phyloP scores from a whole-genome alignment of 2,888 invertebrate species.

The Thyatira batis region DNA sequence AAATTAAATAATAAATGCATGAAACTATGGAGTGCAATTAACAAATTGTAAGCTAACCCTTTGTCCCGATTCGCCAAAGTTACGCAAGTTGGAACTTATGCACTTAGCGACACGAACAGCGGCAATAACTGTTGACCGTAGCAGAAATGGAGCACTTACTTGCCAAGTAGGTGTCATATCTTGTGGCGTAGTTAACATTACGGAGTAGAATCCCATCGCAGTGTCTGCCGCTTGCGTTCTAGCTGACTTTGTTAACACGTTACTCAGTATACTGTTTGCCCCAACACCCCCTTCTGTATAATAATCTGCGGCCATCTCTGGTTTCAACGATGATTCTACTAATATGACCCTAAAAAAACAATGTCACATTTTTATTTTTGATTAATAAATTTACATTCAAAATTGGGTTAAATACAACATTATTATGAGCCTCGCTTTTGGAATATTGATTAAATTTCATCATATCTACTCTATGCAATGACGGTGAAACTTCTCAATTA shows the following conservation, averaged over 20 bases:
- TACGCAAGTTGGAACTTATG: background rate
- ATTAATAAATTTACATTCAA: too few species aligned
- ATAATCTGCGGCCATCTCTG: conserved; percentile 50
- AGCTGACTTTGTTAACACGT: conserved; percentile 42
- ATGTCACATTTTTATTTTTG: background rate
- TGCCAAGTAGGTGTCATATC: conserved; percentile 59
- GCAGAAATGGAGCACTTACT: conserved; percentile 39
- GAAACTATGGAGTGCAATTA: background rate
- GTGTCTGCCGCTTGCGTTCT: conserved; percentile 48
- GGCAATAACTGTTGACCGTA: conserved; percentile 4
- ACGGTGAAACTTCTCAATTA: too few species aligned
- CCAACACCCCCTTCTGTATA: conserved; percentile 58
- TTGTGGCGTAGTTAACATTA: conserved; percentile 53
- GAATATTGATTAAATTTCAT: too few species aligned
- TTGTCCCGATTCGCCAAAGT: background rate
- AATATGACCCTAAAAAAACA: conserved; percentile 53
- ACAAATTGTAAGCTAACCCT: background rate
- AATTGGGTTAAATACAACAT: too few species aligned
- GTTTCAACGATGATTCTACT: conserved; percentile 51
- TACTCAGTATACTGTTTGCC: conserved; percentile 60
- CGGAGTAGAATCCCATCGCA: conserved; percentile 52
- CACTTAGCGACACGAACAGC: background rate
- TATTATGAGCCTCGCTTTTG: too few species aligned
- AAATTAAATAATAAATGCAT: background rate
- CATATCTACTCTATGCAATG: too few species aligned